These are phyloP conservation scores for Syngnathus typhle DNA, from an alignment of 2,113 vertebrate genomes.

Conservation along the genomic window DNA sequence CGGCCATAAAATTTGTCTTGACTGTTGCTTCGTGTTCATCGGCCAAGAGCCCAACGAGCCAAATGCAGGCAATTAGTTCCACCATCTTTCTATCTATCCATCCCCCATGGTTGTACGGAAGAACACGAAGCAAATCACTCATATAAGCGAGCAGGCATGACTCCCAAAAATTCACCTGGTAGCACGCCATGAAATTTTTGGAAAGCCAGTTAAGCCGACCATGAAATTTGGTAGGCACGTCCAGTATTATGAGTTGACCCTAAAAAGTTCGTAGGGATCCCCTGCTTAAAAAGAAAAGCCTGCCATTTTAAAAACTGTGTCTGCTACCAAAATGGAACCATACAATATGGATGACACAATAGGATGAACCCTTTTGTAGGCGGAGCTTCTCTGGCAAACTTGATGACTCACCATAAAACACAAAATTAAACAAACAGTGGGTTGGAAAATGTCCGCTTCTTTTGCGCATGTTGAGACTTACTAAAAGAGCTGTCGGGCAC, in stretches of 20 bases:
- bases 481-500: slow-evolving; percentile 32
- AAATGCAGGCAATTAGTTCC: not conserved
- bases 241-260: not conserved
- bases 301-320: not conserved
- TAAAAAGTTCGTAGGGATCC: not conserved
- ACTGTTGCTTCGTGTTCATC: not conserved
- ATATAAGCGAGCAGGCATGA: not conserved
- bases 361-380: not conserved
- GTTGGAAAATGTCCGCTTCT: slow-evolving; percentile 8
- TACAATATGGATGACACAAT: not conserved
- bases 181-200: not conserved
- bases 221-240: not conserved
- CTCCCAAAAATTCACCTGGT: not conserved
- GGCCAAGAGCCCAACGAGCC: not conserved
- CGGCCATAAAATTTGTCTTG: slow-evolving; percentile 2
- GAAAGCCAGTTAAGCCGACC: not conserved
- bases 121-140: not conserved
- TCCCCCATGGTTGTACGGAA: not conserved
- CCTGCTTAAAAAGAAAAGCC: not conserved
- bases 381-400: not conserved
- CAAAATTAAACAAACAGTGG: not conserved
- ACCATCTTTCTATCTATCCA: not conserved
- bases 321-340: not conserved
- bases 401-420: not conserved
- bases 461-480: slow-evolving; percentile 22